phyloP scores from a whole-genome alignment of 1,140 invertebrate genomes.

The Lycorma delicatula region DNA sequence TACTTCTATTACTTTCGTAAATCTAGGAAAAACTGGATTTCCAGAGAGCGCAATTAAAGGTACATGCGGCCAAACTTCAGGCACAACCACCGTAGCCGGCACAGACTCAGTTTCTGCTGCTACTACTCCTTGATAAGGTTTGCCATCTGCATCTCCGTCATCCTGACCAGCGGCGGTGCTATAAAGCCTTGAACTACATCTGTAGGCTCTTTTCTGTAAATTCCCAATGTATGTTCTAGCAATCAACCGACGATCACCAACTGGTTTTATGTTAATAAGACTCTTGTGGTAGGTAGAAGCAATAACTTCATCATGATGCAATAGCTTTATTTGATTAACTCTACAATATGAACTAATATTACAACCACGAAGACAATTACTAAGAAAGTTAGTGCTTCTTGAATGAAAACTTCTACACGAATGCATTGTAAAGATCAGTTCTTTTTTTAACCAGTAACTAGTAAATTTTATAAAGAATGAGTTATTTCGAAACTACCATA shows the following conservation, averaged over 20 bases:
- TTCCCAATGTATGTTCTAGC: neutral
- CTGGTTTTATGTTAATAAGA: neutral
- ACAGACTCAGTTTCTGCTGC: slow-evolving; percentile 34
- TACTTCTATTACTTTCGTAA: slow-evolving; percentile 96
- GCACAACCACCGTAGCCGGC: slow-evolving; percentile 86
- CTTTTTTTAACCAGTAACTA: no score
- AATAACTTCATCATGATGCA: neutral
- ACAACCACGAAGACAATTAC: neutral
- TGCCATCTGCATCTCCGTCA: neutral
- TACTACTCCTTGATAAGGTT: neutral
- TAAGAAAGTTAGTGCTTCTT: neutral
- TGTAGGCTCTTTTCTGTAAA: neutral
- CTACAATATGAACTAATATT: no score
- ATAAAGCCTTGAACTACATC: neutral
- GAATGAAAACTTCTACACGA: neutral
- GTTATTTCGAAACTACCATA: no score
- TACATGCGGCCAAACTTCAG: slow-evolving; percentile 92
- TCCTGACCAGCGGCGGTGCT: neutral
- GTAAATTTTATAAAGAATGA: no score
- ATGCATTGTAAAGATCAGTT: no score
- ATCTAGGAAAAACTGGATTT: slow-evolving; percentile 95
- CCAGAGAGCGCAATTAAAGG: slow-evolving; percentile 89
- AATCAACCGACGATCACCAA: neutral
- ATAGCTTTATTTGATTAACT: neutral
- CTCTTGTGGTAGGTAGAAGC: neutral